Evolutionary conservation across 2,113 vertebrate genomes (phyloP).

Genomic region (Saccopteryx leptura): DNA sequence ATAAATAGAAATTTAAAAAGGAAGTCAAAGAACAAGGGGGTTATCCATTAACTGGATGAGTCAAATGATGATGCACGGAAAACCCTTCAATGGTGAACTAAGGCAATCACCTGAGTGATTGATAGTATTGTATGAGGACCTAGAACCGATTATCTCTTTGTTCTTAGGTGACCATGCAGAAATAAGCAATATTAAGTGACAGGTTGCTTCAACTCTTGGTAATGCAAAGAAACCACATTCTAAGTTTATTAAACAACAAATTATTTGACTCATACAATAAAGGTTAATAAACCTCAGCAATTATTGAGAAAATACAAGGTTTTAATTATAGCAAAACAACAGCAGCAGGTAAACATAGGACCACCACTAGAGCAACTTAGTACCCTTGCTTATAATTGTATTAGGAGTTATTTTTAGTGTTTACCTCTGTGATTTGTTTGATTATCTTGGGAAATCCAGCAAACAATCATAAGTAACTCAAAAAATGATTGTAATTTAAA

Average conservation of each 20-base stretch:
- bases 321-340: not conserved
- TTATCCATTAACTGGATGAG: slow-evolving; percentile 66
- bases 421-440: slow-evolving; percentile 45
- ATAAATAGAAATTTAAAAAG: too few species aligned
- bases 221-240: slow-evolving; percentile 56
- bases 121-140: not conserved
- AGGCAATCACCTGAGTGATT: not conserved
- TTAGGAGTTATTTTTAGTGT: not conserved
- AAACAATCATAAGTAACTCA: not conserved
- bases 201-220: slow-evolving; percentile 36
- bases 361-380: accelerated
- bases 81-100: not conserved
- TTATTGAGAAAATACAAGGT: not conserved
- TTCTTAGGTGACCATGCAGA: slow-evolving; percentile 68
- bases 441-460: not conserved
- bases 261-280: slow-evolving; percentile 12
- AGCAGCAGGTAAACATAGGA: not conserved
- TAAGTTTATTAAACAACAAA: slow-evolving; percentile 30
- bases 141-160: slow-evolving; percentile 45
- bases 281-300: not conserved
- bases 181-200: slow-evolving; percentile 57
- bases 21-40: not conserved
- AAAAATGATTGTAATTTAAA: slow-evolving; percentile 20
- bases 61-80: slow-evolving; percentile 46
- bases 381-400: not conserved